Base-by-base conservation (phyloP, 2,888 invertebrate species). In the Amphipyra tragopoginis region DNA sequence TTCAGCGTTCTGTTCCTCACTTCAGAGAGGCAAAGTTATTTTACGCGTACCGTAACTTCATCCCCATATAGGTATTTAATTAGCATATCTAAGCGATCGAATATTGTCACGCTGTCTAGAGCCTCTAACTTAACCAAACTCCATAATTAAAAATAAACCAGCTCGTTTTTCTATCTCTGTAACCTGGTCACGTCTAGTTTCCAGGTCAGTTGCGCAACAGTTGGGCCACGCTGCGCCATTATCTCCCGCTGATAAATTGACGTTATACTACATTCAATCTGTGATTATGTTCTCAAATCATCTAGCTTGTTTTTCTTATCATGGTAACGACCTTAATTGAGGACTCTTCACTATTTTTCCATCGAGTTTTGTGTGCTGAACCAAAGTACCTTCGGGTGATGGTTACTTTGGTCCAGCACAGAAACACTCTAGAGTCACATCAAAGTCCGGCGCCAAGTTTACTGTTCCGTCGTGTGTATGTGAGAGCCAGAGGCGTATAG, bases 151-250 rank as follows among this genome's bases (percentile, higher is more conserved):
- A 66, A 62, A 45, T 39, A 21, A 52, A 56, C 52, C 62, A 21
- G 21, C 50, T 50, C 36, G 49, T 73, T 61, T 66, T 72, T 77
- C 42, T 58, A 63, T 56, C 67, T 51, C 8, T 3, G 6, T 84
- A 80, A 82, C 84, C 83, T 80, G 82, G 83, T 83, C 81, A 84
- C 81, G 76, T 75, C 74, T 60, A 26, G 36, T 72, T 76, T 73
- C 33, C 57, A 67, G 78, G 82, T 72, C 79, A 76, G 62, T 80
- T 82, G 70, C 78, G 60, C 66, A 78, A 82, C 62, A 40, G 59
- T 57, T 48, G 58, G 45, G 50, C 72, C 59, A 71, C 70, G 60
- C 36, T 48, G 58, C 64, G 51, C 59, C 66, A 65, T 59, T 79
- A 69, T 71, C 77, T 70, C 38, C 48, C 8, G 8, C 43, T 65